Evolutionary conservation across 1,140 invertebrate species (phyloP).

Genomic region (Hylaeus volcanicus): DNA sequence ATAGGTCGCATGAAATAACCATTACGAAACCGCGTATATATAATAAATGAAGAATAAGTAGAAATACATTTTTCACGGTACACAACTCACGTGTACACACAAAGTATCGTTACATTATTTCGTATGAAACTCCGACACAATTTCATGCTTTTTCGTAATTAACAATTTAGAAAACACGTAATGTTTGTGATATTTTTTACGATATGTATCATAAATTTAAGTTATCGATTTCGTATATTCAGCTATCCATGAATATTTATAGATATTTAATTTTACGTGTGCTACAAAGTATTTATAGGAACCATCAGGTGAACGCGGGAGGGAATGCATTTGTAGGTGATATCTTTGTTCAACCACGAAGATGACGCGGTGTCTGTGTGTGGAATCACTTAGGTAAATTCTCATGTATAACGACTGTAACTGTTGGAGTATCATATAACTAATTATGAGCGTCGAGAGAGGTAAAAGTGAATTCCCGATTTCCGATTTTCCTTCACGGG

Average conservation of each 20-base stretch:
- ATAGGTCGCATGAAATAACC: neutral
- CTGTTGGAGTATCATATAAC: conserved; percentile 12
- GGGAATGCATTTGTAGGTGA: conserved; percentile 12
- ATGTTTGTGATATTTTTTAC: neutral
- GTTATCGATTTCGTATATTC: neutral
- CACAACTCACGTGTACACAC: neutral
- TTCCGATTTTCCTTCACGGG: neutral
- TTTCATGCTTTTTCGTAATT: neutral
- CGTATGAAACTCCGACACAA: neutral
- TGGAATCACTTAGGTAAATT: conserved; percentile 36
- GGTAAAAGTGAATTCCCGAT: neutral
- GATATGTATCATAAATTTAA: neutral
- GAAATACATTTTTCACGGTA: neutral
- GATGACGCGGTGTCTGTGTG: conserved; percentile 18
- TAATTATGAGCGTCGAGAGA: conserved; percentile 19
- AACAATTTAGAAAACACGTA: neutral
- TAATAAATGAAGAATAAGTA: conserved; percentile 1
- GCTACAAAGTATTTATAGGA: conserved; percentile 29
- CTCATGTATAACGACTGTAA: conserved; percentile 5
- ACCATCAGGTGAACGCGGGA: neutral
- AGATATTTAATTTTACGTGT: conserved; percentile 36
- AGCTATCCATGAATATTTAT: neutral
- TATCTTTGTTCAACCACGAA: conserved; percentile 7
- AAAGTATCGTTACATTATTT: neutral
- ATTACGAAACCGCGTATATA: neutral